These are phyloP conservation scores for Diorhabda elongata DNA, from an alignment of 1,140 invertebrate species.

Conservation along the genomic window DNA sequence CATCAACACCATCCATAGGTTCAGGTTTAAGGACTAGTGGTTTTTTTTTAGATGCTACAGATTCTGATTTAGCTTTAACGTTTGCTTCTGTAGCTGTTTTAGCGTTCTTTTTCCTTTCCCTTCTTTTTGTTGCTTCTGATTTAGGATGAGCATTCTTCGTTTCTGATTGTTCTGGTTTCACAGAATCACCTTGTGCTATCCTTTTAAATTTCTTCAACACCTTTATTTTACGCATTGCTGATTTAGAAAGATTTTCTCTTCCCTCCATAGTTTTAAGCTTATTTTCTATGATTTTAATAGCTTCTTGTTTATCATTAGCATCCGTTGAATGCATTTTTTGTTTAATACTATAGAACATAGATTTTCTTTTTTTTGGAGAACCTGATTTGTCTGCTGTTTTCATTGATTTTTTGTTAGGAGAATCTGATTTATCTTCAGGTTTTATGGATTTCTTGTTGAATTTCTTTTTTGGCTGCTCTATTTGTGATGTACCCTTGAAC, in stretches of 20 bases:
- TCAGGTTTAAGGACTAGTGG: constrained; percentile 5
- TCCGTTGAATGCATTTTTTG: constrained; percentile 10
- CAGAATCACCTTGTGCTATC: constrained; percentile 16
- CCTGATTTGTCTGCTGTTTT: constrained; percentile 12
- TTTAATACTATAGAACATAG: constrained; percentile 5
- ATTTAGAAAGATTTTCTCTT: constrained; percentile 26
- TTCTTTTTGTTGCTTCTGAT: constrained; percentile 14
- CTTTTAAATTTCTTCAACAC: constrained; percentile 20
- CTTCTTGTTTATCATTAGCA: constrained; percentile 20
- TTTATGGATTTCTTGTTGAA: not conserved
- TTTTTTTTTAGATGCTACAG: constrained; percentile 16
- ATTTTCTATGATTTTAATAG: constrained; percentile 20
- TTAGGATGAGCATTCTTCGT: constrained; percentile 15
- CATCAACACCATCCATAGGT: not conserved
- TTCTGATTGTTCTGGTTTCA: not conserved
- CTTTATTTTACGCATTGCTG: constrained; percentile 29
- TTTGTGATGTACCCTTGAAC: not conserved
- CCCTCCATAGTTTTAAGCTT: constrained; percentile 24
- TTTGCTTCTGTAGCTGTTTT: constrained; percentile 14
- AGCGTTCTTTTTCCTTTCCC: constrained; percentile 13
- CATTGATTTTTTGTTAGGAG: constrained; percentile 11
- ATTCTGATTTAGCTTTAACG: constrained; percentile 1
- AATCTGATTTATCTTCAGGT: constrained; percentile 15
- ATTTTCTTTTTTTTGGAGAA: constrained; percentile 1
- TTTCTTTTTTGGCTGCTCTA: not conserved